Percentiles rank a stretch among this genome's conserved stretches.
Evolutionary conservation across 2,113 vertebrate species (phyloP).

Genomic region (Grallaria varia): DNA sequence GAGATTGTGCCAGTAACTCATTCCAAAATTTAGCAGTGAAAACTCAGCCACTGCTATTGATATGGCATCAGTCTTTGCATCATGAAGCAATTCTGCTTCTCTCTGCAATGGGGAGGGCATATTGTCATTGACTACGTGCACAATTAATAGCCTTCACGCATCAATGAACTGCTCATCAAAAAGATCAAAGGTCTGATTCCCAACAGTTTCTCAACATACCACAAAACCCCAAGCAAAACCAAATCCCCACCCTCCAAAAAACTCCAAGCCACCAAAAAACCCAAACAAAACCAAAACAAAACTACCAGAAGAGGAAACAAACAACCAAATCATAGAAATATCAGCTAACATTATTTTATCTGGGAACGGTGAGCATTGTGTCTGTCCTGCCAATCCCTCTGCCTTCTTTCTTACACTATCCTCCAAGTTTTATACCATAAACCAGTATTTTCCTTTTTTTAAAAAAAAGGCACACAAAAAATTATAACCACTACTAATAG

Average conservation of each 20-base stretch:
- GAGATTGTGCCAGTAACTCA: background rate
- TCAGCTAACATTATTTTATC: background rate
- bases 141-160: background rate
- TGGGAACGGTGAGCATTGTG: background rate
- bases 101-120: fast-evolving
- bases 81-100: background rate
- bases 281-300: background rate
- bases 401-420: background rate
- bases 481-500: background rate
- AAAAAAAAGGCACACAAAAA: background rate
- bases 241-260: too few species aligned
- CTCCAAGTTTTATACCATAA: background rate
- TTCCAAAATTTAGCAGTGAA: background rate
- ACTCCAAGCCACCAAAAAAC: background rate
- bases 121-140: background rate
- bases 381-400: background rate
- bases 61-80: background rate
- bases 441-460: too few species aligned
- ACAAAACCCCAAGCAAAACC: background rate
- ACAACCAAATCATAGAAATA: background rate
- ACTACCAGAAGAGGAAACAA: background rate
- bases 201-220: background rate
- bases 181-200: background rate
- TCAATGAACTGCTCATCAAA: background rate
- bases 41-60: background rate